Conservation (phyloP, 2,797 vertebrate species). For the Hydrolagus colliei region DNA sequence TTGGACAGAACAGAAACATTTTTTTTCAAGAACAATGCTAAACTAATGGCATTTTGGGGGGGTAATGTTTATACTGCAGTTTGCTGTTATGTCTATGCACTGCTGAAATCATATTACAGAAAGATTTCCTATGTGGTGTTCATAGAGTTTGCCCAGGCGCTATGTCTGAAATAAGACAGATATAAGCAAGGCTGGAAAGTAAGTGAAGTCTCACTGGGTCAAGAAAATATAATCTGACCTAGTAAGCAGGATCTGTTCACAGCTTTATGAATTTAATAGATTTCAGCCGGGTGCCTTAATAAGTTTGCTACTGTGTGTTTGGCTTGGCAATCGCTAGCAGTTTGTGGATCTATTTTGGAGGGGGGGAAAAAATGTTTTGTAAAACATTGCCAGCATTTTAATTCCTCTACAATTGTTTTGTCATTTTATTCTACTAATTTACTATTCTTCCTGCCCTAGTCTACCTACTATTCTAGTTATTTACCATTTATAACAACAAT, state of each 20-base stretch:
- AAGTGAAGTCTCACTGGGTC: background rate
- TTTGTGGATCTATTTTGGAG: background rate
- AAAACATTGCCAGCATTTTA: background rate
- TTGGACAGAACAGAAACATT: background rate
- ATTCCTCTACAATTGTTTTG: constrained; percentile 3
- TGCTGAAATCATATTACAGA: background rate
- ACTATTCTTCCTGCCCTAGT: background rate
- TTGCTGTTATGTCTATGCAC: background rate
- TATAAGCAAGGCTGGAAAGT: background rate
- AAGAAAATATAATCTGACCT: background rate
- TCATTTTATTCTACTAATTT: background rate
- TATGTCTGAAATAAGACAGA: too few species aligned
- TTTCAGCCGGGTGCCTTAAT: background rate
- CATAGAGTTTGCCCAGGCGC: background rate
- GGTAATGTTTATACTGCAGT: background rate
- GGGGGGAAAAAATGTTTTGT: background rate
- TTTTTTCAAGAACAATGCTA: background rate
- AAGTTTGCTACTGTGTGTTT: constrained; percentile 20
- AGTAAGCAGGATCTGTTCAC: constrained; percentile 9
- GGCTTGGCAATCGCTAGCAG: background rate
- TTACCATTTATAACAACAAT: too few species aligned
- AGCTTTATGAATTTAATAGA: background rate
- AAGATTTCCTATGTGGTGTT: background rate
- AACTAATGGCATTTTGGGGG: background rate
- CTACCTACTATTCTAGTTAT: background rate